Percentiles rank a stretch among this genome's conserved stretches.
Evolutionary conservation across 2,797 vertebrate species (phyloP).

Genomic region (Chelon labrosus): DNA sequence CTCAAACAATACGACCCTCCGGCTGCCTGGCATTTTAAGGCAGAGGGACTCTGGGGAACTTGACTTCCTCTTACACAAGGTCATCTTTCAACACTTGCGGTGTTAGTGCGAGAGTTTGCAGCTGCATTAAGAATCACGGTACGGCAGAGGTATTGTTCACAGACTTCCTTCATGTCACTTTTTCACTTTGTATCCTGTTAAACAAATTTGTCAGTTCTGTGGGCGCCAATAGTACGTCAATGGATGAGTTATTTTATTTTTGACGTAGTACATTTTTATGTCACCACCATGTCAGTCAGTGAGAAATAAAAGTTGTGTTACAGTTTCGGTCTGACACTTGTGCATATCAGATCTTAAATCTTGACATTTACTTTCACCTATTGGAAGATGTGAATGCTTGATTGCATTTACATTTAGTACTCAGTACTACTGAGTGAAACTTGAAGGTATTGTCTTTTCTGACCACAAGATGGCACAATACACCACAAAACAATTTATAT

Average conservation of each 20-base stretch:
- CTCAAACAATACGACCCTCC: slow-evolving; percentile 59
- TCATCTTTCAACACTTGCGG: slow-evolving; percentile 53
- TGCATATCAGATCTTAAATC: not conserved
- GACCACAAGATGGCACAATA: slow-evolving; percentile 64
- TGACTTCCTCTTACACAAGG: slow-evolving; percentile 68
- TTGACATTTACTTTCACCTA: not conserved
- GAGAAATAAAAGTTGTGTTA: not conserved
- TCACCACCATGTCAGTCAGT: too few species aligned
- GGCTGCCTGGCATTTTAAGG: slow-evolving; percentile 37
- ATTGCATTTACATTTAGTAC: not conserved
- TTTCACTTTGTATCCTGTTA: slow-evolving; percentile 27
- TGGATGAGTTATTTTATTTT: too few species aligned
- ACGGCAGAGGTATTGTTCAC: slow-evolving; percentile 56
- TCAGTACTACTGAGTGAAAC: not conserved
- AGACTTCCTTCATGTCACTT: slow-evolving; percentile 58
- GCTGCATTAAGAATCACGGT: slow-evolving; percentile 50
- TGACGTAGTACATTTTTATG: too few species aligned
- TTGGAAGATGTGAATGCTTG: not conserved
- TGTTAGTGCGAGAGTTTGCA: slow-evolving; percentile 32
- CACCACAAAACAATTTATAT: not conserved
- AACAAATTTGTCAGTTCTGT: not conserved
- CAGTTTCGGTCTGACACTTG: not conserved
- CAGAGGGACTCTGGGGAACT: slow-evolving; percentile 46
- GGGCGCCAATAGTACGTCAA: not conserved
- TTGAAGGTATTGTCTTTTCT: not conserved